Conservation (phyloP, 2,797 vertebrate genomes). For the Gymnocypris eckloni region DNA sequence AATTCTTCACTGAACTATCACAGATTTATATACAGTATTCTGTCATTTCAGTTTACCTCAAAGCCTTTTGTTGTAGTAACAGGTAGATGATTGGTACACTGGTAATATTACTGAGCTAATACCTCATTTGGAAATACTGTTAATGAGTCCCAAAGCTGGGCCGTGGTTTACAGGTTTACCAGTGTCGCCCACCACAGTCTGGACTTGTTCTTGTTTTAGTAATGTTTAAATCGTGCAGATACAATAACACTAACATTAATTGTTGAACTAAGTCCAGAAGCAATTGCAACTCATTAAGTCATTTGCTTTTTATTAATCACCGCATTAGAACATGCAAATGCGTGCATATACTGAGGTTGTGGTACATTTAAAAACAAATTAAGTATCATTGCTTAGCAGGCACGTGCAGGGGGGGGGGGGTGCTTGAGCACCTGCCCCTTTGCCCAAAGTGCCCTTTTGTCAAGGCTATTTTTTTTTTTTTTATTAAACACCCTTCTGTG, state of each 20-base stretch:
- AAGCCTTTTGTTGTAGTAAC: neutral
- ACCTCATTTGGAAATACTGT: neutral
- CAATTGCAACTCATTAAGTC: neutral
- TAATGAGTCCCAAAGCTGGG: neutral
- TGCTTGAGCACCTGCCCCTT: too few species aligned
- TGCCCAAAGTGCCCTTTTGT: too few species aligned
- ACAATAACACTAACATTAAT: neutral
- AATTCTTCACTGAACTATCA: neutral
- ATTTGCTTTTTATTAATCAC: neutral
- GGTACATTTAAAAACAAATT: neutral
- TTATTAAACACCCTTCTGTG: too few species aligned
- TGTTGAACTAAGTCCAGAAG: neutral
- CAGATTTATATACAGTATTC: neutral
- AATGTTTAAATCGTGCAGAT: neutral
- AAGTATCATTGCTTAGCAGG: neutral
- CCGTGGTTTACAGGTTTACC: neutral
- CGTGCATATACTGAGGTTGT: neutral
- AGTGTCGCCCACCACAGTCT: conserved; percentile 4
- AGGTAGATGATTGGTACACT: neutral
- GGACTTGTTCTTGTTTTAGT: neutral
- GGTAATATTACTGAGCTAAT: neutral
- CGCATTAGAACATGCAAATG: neutral
- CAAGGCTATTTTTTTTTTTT: too few species aligned
- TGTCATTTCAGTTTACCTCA: neutral
- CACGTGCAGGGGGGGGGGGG: too few species aligned